Evolutionary conservation across 2,888 invertebrate species (phyloP), one percentile per base, ranked within the genome.

Genomic region (Ceramica pisi): DNA sequence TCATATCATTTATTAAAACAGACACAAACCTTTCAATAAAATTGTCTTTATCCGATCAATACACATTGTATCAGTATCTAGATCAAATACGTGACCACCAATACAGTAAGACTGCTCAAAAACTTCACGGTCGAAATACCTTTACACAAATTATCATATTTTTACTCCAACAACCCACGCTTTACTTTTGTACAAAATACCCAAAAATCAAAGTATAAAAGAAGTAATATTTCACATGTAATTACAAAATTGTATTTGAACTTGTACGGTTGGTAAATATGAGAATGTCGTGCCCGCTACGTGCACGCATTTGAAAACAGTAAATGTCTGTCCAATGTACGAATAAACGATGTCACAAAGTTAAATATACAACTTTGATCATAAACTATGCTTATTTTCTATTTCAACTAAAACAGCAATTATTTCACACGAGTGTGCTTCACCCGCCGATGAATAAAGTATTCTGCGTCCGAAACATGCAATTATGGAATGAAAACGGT

Each of bases 361-460:
- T 74, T 76, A 66, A 79, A 74, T 62, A 44, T 59, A 67, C 46
- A 72, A 78, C 65, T 78, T 82, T 66, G 55, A 73, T 66, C 67
- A 72, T 66, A 68, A 66, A 73, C 62, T 78, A 66, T 26, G 55
- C 60, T 71, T 70, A 82, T 82, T 82, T 80, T 79, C 66, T 80
- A 79, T 79, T 79, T 66, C 68, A 67, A 53, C 82, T 79, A 74
- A 79, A 80, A 64, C 68, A 55, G 48, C 69, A 74, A 74, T 79
- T 82, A 80, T 60, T 72, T 59, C 57, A 51, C 68, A 68, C n/a
- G 73, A 68, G 53, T 56, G 46, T 26, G 10, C 56, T 69, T 70
- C 41, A 67, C 44, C 26, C 23, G 26, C n/a, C 57, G 44, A 41
- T 66, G 59, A 67, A 57, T 83, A 71, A 71, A 81, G 71, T 80